Base-by-base conservation (phyloP, 2,888 invertebrate species). In the Pterostichus niger region DNA sequence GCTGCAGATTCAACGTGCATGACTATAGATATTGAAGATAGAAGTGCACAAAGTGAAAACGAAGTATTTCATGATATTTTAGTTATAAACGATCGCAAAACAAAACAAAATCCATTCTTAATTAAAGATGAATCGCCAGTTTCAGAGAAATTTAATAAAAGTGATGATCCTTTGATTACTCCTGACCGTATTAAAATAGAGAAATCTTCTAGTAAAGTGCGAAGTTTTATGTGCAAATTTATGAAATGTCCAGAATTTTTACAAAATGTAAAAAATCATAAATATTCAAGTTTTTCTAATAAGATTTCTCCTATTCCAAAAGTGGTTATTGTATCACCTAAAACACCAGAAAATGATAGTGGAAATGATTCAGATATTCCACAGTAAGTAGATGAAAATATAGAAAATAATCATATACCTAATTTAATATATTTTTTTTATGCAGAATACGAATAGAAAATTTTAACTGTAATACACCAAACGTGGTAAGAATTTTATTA, bases 11-110 rank as follows among this genome's bases (percentile, higher is more conserved):
- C 80, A 46, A 80, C 71, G 5, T 80, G 80, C 13, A 52, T 64
- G 68, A 80, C 80, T 13, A 68, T 80, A 7, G 80, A 80, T 35
- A 35, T 80, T 15, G 68, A 64, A 35, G 80, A 80, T 52, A 46
- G 17, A 52, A 49, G 31, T 52, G 9, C 75, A 6, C 52, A 33
- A 64, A 10, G 5, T 17, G 49, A 71, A 44, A 15, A 11, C 6
- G 35, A 49, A 46, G 11, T 33, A 10, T 52, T 52, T 31, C 11
- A 52, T 11, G 15, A 46, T 52, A 31, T 75, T 15, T 24, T 75
- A 7, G 24, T 75, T 24, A 13, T 13, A 13, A 75, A 52, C 49
- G 31, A 46, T 40, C 6, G 13, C 0, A 44, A 44, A 13, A 68
- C 4, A 15, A 71, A 71, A 40, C 17, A 59, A 35, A 61, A 78